These are phyloP conservation scores for Bos indicus DNA, from an alignment of 2,113 vertebrate genomes.

Conservation along the genomic window DNA sequence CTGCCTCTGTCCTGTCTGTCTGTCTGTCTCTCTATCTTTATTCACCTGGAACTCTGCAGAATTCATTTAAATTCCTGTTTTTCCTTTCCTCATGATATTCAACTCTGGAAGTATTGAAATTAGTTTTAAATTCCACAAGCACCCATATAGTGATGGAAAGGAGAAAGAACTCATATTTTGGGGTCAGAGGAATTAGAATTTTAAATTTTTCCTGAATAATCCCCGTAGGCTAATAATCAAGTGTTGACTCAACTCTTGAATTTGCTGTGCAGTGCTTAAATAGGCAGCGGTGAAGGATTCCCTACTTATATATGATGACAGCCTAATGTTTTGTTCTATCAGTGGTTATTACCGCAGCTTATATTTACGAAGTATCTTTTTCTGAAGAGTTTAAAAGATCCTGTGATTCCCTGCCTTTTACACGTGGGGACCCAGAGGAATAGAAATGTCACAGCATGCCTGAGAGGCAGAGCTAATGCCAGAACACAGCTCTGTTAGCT, in stretches of 20 bases:
- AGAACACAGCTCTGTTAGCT: constrained; percentile 4
- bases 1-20: neutral
- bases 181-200: neutral
- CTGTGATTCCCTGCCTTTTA: constrained; percentile 18
- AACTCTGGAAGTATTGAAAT: neutral
- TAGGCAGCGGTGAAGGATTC: neutral
- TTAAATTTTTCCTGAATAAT: neutral
- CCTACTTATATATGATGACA: neutral
- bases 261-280: neutral
- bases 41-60: neutral
- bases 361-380: constrained; percentile 38
- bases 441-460: constrained; percentile 12
- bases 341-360: neutral
- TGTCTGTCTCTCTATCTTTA: neutral
- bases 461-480: neutral
- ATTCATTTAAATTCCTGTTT: neutral
- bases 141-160: neutral
- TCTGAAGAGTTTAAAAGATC: constrained; percentile 25
- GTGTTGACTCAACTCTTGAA: constrained; percentile 18
- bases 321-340: neutral
- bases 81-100: neutral
- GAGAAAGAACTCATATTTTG: neutral
- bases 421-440: constrained; percentile 30
- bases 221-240: neutral
- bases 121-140: neutral